These are phyloP conservation scores for Amphiprion percula DNA, from an alignment of 2,113 vertebrate genomes.

Conservation along the genomic window DNA sequence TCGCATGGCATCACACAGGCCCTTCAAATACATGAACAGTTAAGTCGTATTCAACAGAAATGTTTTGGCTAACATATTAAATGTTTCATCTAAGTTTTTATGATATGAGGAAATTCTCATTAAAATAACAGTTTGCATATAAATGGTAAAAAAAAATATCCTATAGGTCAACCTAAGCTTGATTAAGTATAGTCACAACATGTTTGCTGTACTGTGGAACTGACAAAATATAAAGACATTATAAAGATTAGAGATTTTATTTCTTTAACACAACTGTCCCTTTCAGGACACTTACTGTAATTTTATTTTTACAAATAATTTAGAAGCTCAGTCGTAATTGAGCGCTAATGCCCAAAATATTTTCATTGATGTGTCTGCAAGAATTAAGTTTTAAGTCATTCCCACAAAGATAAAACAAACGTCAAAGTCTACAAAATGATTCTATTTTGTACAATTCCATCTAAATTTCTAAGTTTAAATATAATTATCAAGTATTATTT, in stretches of 20 bases:
- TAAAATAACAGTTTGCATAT: neutral
- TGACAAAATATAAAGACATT: neutral
- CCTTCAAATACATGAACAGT: conserved; percentile 67
- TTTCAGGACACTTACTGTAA: neutral
- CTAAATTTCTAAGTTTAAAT: neutral
- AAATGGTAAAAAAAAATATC: neutral
- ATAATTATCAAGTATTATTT: neutral
- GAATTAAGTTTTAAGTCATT: neutral
- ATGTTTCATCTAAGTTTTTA: neutral
- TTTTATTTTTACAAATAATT: neutral
- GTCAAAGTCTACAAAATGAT: neutral
- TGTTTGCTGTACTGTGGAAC: neutral
- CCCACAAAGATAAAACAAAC: neutral
- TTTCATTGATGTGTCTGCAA: neutral
- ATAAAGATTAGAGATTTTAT: neutral
- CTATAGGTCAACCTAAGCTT: neutral
- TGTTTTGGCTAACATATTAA: neutral
- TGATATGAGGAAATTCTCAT: neutral
- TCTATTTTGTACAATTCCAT: neutral
- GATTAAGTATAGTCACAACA: neutral
- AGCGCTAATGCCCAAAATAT: neutral
- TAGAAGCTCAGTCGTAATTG: neutral
- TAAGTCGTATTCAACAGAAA: neutral
- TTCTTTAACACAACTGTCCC: neutral
- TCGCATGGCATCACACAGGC: conserved; percentile 95